These are phyloP conservation scores for Podarcis raffonei DNA, from an alignment of 2,113 vertebrate genomes.

Conservation along the genomic window DNA sequence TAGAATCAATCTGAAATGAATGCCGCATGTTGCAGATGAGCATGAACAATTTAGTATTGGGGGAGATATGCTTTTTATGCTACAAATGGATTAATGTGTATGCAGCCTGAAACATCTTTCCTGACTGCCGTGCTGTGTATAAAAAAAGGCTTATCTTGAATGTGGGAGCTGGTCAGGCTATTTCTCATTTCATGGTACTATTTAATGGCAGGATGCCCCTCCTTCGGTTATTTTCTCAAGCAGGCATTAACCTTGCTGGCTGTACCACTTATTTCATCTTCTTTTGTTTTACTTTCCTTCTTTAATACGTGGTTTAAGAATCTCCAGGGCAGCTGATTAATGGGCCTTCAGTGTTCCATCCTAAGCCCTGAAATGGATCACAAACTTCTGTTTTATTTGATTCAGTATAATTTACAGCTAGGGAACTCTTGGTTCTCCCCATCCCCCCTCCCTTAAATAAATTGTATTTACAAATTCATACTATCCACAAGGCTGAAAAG, in stretches of 20 bases:
- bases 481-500: neutral
- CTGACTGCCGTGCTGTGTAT: neutral
- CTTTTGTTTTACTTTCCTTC: neutral
- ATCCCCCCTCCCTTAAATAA: no score
- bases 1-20: no score
- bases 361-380: neutral
- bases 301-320: neutral
- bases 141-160: neutral
- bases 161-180: neutral
- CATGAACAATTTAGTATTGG: no score
- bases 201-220: neutral
- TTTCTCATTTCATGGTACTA: neutral
- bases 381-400: conserved; percentile 11
- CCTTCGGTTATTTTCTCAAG: neutral
- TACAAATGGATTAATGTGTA: no score
- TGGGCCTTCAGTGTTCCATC: neutral
- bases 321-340: neutral
- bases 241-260: neutral
- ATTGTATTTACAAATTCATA: neutral
- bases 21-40: no score
- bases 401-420: conserved; percentile 16
- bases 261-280: neutral
- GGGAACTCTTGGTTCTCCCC: neutral
- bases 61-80: no score
- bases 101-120: neutral